A percentile compares a stretch with the other conserved stretches of the same genome.
Evolutionary conservation across 2,888 invertebrate genomes (phyloP).

Genomic region (Athalia circularis): DNA sequence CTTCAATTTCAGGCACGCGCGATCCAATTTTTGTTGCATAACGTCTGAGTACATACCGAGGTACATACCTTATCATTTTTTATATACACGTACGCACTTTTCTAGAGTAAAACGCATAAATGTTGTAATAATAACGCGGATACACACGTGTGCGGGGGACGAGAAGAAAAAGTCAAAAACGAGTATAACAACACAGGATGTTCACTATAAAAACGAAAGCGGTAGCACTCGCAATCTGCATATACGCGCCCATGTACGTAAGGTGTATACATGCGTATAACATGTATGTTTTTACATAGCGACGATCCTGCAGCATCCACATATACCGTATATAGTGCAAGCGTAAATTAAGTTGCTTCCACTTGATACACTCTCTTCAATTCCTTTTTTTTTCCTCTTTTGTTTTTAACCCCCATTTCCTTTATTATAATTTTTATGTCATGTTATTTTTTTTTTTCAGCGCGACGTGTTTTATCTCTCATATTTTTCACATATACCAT

Average conservation of each 20-base stretch:
- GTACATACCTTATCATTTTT: no score
- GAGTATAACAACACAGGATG: no score
- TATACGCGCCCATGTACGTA: neutral
- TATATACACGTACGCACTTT: no score
- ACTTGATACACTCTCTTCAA: neutral
- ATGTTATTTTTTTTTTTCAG: neutral
- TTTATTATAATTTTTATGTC: neutral
- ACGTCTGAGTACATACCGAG: no score
- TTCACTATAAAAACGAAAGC: neutral
- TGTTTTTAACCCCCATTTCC: neutral
- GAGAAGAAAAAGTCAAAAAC: no score
- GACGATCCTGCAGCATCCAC: conserved; percentile 1
- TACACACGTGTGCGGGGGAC: no score
- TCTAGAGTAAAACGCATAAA: no score
- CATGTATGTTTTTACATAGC: neutral
- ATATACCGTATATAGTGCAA: neutral
- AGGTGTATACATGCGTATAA: neutral
- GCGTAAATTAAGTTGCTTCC: neutral
- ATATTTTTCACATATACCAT: no score
- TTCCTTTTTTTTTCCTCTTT: neutral
- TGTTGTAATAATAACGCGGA: no score
- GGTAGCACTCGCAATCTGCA: neutral
- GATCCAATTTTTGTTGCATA: no score
- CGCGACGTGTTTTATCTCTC: neutral
- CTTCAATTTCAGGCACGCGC: no score